These are phyloP conservation scores for Tenthredo scrophulariae DNA, from an alignment of 2,888 invertebrate species.

Conservation along the genomic window DNA sequence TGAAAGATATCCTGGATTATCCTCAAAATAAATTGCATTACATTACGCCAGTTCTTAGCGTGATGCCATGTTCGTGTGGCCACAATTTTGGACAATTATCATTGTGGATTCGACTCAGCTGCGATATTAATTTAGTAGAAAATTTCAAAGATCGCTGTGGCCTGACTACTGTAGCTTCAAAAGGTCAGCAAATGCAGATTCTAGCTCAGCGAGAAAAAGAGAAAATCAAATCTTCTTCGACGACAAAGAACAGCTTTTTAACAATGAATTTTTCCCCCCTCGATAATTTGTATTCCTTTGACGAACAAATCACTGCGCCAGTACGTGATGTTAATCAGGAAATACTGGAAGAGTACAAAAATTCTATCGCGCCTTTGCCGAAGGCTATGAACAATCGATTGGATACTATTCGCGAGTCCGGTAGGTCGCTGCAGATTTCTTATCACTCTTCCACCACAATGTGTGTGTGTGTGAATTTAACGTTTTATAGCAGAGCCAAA, in stretches of 20 bases:
- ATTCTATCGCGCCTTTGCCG: neutral
- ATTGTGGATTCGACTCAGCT: constrained; percentile 70
- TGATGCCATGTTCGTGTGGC: constrained; percentile 58
- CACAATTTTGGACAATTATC: constrained; percentile 69
- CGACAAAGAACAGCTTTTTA: neutral
- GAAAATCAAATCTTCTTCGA: neutral
- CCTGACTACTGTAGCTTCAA: constrained; percentile 15
- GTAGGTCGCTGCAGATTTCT: constrained; percentile 11
- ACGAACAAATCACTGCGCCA: constrained; percentile 21
- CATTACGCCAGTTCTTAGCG: constrained; percentile 65
- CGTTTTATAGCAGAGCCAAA: constrained; percentile 2
- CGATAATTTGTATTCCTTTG: neutral
- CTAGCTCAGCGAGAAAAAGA: neutral
- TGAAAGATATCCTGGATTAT: constrained; percentile 70
- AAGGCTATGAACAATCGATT: constrained; percentile 5
- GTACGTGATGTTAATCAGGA: constrained; percentile 2
- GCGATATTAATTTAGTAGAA: constrained; percentile 66
- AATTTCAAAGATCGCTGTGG: constrained; percentile 62
- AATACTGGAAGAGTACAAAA: neutral
- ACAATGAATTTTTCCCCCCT: neutral
- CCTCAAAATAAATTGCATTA: constrained; percentile 72
- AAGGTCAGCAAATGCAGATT: neutral
- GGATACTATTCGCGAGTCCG: constrained; percentile 34
- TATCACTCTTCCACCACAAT: neutral
- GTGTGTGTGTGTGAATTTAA: neutral